Evolutionary conservation across 2,113 vertebrate genomes (phyloP), one percentile per base, ranked within the genome.

Genomic region (Ophthalmolycus amberensis): DNA sequence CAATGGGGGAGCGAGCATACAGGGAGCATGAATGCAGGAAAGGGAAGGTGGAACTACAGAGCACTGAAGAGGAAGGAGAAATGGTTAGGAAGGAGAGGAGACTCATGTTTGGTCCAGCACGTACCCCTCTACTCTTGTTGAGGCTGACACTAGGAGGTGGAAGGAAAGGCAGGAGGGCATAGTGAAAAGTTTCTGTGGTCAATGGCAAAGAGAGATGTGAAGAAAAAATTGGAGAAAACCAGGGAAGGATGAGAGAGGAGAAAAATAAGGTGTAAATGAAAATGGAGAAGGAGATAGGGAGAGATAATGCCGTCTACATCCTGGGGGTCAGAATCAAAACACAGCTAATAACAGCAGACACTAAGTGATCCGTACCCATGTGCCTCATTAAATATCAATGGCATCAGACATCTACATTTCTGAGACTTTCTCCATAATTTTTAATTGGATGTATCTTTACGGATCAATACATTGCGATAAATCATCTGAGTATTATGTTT

Each of bases 401-500:
- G 22, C 16, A 77, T 77, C 69, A 79, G 64, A 84, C 76, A 65
- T 87, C 15, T 85, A 69, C 15, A 80, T 80, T 83, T 83, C 14
- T 54, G 34, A 69, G 71, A 73, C 59, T 79, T 85, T 86, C 71
- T 73, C 66, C 70, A 71, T 89, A 84, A 90, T 83, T 85, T 83
- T 64, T 15, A 54, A 90, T 83, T 82, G 63, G 65, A 84, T 87
- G 63, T 73, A 79, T 85, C 59, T 73, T 73, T 69, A 34, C 11
- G 5, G 87, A 93, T 92, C 89, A 64, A 94, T 93, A 87, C 56
- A 8, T 71, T 74, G 84, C 27, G 16, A 91, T 93, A 80, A 90
- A 92, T 92, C 89, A 86, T 88, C 86, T 84, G 82, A 81, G 77
- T 71, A 73, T 82, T 82, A 86, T 88, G 85, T 90, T 93, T 92